Conservation (phyloP, 2,797 vertebrate species). For the Anas acuta region DNA sequence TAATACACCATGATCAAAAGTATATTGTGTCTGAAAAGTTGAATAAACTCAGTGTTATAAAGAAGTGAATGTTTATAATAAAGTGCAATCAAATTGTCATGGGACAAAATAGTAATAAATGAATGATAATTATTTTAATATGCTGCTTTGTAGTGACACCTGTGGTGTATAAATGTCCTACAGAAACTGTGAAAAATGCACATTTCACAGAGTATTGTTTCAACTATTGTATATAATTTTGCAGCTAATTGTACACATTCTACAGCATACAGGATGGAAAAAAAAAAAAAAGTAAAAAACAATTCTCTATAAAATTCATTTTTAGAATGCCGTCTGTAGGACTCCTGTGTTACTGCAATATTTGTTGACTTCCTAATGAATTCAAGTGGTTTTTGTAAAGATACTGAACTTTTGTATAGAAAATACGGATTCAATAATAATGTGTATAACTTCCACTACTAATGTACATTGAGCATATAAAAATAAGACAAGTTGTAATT, state of each 20-base stretch:
- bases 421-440: background rate
- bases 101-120: background rate
- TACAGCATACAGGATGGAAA: background rate
- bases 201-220: background rate
- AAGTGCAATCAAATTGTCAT: background rate
- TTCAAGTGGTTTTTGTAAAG: background rate
- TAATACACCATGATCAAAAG: background rate
- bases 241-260: background rate
- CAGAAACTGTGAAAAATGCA: background rate
- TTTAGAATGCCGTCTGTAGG: background rate
- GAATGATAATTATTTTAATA: background rate
- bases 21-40: background rate
- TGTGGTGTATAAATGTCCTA: background rate
- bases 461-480: background rate
- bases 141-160: background rate
- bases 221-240: background rate
- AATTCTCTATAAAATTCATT: background rate
- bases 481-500: background rate
- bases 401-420: background rate
- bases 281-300: background rate
- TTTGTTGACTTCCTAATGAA: background rate
- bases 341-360: background rate
- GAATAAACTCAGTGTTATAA: background rate
- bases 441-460: background rate
- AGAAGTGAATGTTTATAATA: background rate